These are phyloP conservation scores for Xenus cinereus DNA, from an alignment of 2,113 vertebrate species.

Conservation along the genomic window DNA sequence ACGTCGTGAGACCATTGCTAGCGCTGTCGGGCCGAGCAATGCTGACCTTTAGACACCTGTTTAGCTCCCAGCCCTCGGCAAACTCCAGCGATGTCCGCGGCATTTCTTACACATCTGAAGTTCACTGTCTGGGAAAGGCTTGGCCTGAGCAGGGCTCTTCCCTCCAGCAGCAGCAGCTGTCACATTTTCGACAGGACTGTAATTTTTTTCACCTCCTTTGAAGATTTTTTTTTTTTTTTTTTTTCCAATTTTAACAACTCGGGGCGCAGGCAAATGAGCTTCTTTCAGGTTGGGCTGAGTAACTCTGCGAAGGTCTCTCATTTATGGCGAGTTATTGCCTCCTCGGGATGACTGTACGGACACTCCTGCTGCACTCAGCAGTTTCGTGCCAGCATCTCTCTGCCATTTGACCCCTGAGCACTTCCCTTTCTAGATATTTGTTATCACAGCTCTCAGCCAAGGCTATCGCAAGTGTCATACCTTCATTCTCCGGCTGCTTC, in stretches of 20 bases:
- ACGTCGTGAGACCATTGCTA: background rate
- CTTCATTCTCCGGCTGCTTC: background rate
- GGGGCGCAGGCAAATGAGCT: background rate
- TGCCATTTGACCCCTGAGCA: background rate
- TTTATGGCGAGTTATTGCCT: background rate
- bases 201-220: background rate
- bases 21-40: background rate
- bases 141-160: background rate
- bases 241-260: background rate
- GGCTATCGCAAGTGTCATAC: background rate
- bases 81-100: background rate
- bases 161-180: background rate
- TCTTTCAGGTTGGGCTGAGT: background rate
- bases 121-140: background rate
- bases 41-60: background rate
- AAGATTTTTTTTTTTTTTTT: background rate
- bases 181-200: background rate
- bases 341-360: background rate
- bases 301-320: background rate
- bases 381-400: background rate
- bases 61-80: background rate
- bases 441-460: background rate
- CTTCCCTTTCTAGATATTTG: background rate
- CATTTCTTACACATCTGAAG: background rate
- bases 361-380: background rate